Evolutionary conservation across 2,888 invertebrate species (phyloP).

Genomic region (Chouioia cunea): DNA sequence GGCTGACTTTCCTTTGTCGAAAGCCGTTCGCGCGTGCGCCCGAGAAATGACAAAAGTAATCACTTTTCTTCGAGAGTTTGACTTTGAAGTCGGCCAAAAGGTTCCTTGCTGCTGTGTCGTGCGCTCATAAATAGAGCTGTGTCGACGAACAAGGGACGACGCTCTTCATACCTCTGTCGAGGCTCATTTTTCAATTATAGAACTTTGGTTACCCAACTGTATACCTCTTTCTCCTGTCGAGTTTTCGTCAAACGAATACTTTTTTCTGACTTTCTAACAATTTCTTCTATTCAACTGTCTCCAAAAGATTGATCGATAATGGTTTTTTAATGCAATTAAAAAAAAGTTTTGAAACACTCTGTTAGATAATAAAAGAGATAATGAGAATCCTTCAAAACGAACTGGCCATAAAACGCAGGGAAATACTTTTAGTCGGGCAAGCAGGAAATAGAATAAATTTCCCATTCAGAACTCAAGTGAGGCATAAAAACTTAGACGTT

Average conservation of each 20-base stretch:
- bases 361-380: background rate
- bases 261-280: too few species aligned
- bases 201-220: background rate
- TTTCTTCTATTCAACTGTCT: too few species aligned
- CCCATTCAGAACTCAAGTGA: slow-evolving; percentile 34
- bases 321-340: too few species aligned
- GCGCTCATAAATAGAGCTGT: slow-evolving; percentile 24
- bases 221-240: too few species aligned
- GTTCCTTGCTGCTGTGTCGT: slow-evolving; percentile 6
- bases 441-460: slow-evolving; percentile 16
- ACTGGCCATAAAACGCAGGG: slow-evolving; percentile 23
- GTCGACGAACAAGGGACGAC: slow-evolving; percentile 1
- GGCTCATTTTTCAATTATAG: slow-evolving; percentile 39
- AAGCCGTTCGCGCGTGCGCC: slow-evolving; percentile 43
- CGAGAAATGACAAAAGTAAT: slow-evolving; percentile 47
- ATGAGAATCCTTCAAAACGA: background rate
- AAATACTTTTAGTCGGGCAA: slow-evolving; percentile 15
- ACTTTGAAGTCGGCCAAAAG: slow-evolving; percentile 46
- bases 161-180: slow-evolving; percentile 18
- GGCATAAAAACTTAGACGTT: slow-evolving; percentile 31
- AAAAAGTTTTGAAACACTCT: background rate
- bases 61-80: slow-evolving; percentile 46
- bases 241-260: too few species aligned
- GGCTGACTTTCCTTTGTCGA: slow-evolving; percentile 32
- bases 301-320: too few species aligned